phyloP scores from a whole-genome alignment of 92 coral and sea anemone genomes.

The Diadumene lineata region DNA sequence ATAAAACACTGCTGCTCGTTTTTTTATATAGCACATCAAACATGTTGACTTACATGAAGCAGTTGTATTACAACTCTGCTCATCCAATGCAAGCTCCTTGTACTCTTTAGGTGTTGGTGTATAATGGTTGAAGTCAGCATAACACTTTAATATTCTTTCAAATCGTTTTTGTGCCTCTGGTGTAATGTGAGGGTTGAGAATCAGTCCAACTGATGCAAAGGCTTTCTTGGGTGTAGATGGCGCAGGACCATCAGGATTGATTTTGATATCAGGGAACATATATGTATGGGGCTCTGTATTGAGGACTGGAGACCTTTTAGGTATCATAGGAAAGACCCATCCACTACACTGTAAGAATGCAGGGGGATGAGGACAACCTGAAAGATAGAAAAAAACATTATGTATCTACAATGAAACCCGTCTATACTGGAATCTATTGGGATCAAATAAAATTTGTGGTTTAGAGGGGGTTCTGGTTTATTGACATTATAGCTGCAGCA shows the following conservation, averaged over 20 bases:
- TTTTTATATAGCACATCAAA: neutral
- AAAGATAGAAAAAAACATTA: no score
- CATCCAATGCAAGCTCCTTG: conserved; percentile 27
- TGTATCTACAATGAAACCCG: no score
- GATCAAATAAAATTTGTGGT: no score
- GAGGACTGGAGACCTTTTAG: conserved; percentile 88
- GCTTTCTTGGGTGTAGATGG: conserved; percentile 61
- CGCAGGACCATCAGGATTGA: conserved; percentile 57
- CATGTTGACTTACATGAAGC: conserved; percentile 7
- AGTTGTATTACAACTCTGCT: neutral
- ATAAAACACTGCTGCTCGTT: no score
- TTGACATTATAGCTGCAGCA: no score
- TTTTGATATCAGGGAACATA: conserved; percentile 92
- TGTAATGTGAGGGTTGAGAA: conserved; percentile 75
- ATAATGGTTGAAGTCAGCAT: conserved; percentile 86
- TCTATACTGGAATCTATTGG: no score
- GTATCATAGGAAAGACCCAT: conserved; percentile 98
- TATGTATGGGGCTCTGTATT: conserved; percentile 96
- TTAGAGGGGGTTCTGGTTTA: no score
- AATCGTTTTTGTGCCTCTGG: conserved; percentile 69
- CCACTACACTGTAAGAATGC: conserved; percentile 96
- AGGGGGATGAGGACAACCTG: conserved; percentile 70
- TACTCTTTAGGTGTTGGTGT: conserved; percentile 65
- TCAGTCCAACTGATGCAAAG: conserved; percentile 92
- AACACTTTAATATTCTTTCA: conserved; percentile 89